Base-by-base conservation (phyloP, 2,888 invertebrate genomes). In the Sesia bembeciformis region DNA sequence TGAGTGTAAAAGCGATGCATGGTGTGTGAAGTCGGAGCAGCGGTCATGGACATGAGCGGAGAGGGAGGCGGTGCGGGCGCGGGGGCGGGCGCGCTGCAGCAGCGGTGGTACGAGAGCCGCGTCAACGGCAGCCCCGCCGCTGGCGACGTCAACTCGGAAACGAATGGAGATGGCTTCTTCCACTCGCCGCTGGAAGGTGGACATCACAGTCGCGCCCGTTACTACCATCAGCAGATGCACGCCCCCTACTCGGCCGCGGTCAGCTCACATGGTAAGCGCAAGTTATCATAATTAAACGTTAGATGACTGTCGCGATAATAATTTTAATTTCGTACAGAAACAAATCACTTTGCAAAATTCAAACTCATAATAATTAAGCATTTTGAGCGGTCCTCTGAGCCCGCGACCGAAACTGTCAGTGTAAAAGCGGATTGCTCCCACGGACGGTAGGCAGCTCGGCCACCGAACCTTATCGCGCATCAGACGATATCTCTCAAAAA, bases 211-310 rank as follows among this genome's bases (percentile, higher is more conserved):
- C 81, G 90, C 71, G 88, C 90, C 62, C 84, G 90, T 58, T 90
- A 90, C 81, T 91, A 91, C 82, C 90, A 91, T 67, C 90, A 90
- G 72, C 90, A 90, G 68, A 90, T 91, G 89, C 91, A 91, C 75
- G 85, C 85, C 65, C 90, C 90, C 63, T 91, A 90, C 74, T 90
- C 90, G 58, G 79, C 90, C 57, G 89, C 90, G 56, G 90, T 90
- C 69, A 77, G 86, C 61, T 89, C 90, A 60, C 90, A 91, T 68
- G 90, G 90, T 90, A 65, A 84, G 90, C 23, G 23, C 23, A 23
- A 23, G 23, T 23, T 23, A 23, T 23, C 23, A 23, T 23, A 23
- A 23, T 23, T 23, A 23, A 23, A 23, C 23, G n/a, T 8, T 46
- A 46, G 46, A 46, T 46, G 8, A 23, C 8, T 46, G n/a, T 46